These are phyloP conservation scores for Myotis myotis DNA, from an alignment of 2,797 vertebrate species.

Conservation along the genomic window DNA sequence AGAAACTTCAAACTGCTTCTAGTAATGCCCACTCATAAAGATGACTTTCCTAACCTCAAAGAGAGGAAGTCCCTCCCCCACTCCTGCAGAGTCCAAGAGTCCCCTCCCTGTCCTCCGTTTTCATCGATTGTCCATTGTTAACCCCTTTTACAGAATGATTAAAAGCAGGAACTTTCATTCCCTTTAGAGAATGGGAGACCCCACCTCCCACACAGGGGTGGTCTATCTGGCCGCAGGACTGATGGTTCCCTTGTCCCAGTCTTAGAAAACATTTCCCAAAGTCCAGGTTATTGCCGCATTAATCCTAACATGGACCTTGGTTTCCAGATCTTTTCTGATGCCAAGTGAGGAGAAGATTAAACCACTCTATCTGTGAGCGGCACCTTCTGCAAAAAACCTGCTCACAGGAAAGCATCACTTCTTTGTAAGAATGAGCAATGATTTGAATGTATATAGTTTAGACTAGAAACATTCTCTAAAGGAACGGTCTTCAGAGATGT, in stretches of 20 bases:
- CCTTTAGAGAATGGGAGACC: neutral
- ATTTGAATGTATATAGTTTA: neutral
- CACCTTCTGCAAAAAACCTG: neutral
- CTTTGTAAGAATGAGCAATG: neutral
- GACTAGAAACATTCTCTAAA: constrained; percentile 3
- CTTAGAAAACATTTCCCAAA: neutral
- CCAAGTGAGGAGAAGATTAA: neutral
- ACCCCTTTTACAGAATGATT: neutral
- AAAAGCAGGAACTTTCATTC: neutral
- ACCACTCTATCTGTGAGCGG: neutral
- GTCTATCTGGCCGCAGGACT: neutral
- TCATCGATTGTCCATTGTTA: neutral
- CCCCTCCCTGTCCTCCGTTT: neutral
- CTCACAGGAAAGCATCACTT: neutral
- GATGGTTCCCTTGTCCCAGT: neutral
- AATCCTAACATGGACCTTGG: neutral
- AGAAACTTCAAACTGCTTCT: neutral
- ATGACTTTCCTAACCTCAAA: neutral
- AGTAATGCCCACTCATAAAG: neutral
- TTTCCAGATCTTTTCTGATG: neutral
- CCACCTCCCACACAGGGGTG: neutral
- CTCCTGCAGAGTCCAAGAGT: neutral
- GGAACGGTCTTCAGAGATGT: neutral
- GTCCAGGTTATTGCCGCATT: neutral
- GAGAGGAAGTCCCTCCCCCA: neutral